A percentile compares a stretch with the other conserved stretches of the same genome.
phyloP scores from a whole-genome alignment of 1,140 invertebrate species.

The Atta texana region DNA sequence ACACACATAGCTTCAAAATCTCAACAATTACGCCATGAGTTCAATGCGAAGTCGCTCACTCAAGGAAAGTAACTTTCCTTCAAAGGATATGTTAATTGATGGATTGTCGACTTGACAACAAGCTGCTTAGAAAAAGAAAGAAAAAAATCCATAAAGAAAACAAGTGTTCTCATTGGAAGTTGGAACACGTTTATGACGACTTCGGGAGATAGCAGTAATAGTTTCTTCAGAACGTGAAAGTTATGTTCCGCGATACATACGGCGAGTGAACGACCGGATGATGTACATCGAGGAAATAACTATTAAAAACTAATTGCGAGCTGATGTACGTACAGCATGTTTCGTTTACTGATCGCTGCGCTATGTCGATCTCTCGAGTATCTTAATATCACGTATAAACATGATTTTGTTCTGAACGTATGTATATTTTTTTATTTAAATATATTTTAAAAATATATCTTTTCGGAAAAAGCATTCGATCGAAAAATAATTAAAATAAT shows the following conservation, averaged over 20 bases:
- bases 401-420: background rate
- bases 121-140: background rate
- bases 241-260: slow-evolving; percentile 61
- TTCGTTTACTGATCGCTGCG: background rate
- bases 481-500: background rate
- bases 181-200: slow-evolving; percentile 53
- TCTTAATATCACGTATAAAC: background rate
- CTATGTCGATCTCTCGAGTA: background rate
- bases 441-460: background rate
- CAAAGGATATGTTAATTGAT: slow-evolving; percentile 18
- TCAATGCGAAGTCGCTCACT: slow-evolving; percentile 34
- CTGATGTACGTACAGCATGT: background rate
- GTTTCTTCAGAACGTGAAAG: slow-evolving; percentile 67
- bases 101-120: slow-evolving; percentile 46
- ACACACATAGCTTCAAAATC: background rate
- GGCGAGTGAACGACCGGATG: slow-evolving; percentile 68
- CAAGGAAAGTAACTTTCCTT: slow-evolving; percentile 71
- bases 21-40: slow-evolving; percentile 14
- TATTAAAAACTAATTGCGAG: slow-evolving; percentile 51
- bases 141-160: slow-evolving; percentile 24
- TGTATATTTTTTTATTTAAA: background rate
- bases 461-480: too few species aligned
- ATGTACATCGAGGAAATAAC: slow-evolving; percentile 37
- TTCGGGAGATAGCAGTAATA: slow-evolving; percentile 44
- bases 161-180: slow-evolving; percentile 45